A percentile compares a stretch with the other conserved stretches of the same genome.
Evolutionary conservation across 2,113 vertebrate genomes (phyloP).

Genomic region (Hippocampus abdominalis): DNA sequence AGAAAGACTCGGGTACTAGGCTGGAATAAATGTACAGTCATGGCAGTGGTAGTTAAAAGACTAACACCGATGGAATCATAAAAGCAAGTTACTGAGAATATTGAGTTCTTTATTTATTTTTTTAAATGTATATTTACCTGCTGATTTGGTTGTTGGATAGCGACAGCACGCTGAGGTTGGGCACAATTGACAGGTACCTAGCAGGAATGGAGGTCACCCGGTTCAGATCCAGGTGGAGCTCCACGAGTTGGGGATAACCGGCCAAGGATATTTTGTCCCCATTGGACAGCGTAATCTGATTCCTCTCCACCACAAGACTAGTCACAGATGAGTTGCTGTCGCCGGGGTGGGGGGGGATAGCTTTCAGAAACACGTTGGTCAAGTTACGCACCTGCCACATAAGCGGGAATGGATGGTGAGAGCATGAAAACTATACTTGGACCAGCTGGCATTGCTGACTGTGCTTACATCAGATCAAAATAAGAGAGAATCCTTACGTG

Average conservation of each 20-base stretch:
- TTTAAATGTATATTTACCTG: slow-evolving; percentile 27
- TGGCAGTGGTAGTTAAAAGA: too few relatives aligned
- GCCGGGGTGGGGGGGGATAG: slow-evolving; percentile 55
- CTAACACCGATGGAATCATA: too few relatives aligned
- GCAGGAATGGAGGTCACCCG: slow-evolving; percentile 59
- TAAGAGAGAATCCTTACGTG: slow-evolving; percentile 13
- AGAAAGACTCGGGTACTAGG: slow-evolving; percentile 72
- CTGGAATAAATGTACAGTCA: slow-evolving; percentile 6
- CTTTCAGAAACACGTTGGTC: slow-evolving; percentile 49
- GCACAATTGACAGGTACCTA: slow-evolving; percentile 66
- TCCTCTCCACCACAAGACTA: slow-evolving; percentile 25
- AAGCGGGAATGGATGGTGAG: not conserved
- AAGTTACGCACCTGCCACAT: slow-evolving; percentile 28
- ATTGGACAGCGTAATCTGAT: slow-evolving; percentile 34
- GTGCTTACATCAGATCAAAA: not conserved
- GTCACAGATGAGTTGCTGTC: not conserved
- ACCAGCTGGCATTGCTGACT: not conserved
- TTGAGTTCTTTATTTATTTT: too few relatives aligned
- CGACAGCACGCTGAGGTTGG: slow-evolving; percentile 71
- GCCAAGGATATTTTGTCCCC: slow-evolving; percentile 59
- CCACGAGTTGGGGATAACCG: slow-evolving; percentile 63
- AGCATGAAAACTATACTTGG: not conserved
- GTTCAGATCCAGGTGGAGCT: slow-evolving; percentile 75
- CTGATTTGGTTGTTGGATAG: slow-evolving; percentile 74
- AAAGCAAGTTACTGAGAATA: too few relatives aligned